Conservation (phyloP, 2,797 vertebrate genomes). For the Megaceryle alcyon region DNA sequence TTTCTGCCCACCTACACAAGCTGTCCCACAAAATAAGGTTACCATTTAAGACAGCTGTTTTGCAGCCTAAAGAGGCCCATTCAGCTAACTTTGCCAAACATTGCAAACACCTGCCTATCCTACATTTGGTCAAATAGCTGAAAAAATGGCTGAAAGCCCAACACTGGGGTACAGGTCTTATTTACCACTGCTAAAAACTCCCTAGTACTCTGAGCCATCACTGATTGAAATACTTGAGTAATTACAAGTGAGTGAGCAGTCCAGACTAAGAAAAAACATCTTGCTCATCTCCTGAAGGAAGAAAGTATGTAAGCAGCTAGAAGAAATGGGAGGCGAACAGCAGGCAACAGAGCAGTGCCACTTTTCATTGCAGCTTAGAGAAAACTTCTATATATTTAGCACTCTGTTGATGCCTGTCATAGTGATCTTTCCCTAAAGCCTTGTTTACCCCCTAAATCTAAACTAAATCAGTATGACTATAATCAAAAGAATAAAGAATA, state of each 20-base stretch:
- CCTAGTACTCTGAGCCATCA: not conserved
- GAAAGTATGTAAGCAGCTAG: not conserved
- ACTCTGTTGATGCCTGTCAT: constrained; percentile 7
- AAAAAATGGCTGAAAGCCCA: not conserved
- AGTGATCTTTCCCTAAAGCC: constrained; percentile 17
- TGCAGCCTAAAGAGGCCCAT: not conserved
- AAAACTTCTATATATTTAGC: constrained; percentile 45
- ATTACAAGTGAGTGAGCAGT: not conserved
- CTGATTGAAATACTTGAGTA: not conserved
- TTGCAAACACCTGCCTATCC: not conserved
- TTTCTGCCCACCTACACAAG: not conserved
- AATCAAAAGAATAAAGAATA: constrained; percentile 46
- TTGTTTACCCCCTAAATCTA: not conserved
- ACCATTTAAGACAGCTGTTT: not conserved
- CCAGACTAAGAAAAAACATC: constrained; percentile 10
- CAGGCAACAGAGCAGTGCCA: not conserved
- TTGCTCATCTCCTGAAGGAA: not conserved
- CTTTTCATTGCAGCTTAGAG: constrained; percentile 28
- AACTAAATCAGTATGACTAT: not conserved
- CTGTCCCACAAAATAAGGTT: not conserved
- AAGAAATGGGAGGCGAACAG: not conserved
- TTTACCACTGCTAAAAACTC: not conserved
- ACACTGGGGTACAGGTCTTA: not conserved
- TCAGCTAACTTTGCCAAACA: not conserved
- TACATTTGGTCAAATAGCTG: not conserved